Conservation (phyloP, 2,888 invertebrate species). For the Polyommatus icarus region DNA sequence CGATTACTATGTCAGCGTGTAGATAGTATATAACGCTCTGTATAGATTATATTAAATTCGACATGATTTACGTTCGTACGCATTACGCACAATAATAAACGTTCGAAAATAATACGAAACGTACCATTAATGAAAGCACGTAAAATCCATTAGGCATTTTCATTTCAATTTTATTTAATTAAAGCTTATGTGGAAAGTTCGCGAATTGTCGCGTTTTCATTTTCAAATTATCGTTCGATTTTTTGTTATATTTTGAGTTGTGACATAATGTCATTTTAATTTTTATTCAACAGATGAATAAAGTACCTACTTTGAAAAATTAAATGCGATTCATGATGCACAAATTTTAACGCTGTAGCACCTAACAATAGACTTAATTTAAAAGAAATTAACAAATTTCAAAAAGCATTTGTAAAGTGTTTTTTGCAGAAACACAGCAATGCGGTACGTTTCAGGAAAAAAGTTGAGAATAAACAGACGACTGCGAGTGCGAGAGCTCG, state of each 20-base stretch:
- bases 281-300: neutral
- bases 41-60: slow-evolving; percentile 60
- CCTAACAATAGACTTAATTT: slow-evolving; percentile 17
- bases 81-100: slow-evolving; percentile 74
- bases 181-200: slow-evolving; percentile 64
- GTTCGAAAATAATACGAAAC: slow-evolving; percentile 76
- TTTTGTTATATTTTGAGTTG: neutral
- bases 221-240: slow-evolving; percentile 31
- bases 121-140: slow-evolving; percentile 77
- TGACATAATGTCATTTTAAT: neutral
- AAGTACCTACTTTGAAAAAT: neutral
- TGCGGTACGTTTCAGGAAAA: slow-evolving; percentile 74
- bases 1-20: slow-evolving; percentile 16
- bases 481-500: slow-evolving; percentile 77
- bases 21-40: neutral
- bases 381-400: slow-evolving; percentile 27
- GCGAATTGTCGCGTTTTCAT: slow-evolving; percentile 30
- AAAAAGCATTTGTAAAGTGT: slow-evolving; percentile 70
- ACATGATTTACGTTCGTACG: slow-evolving; percentile 71
- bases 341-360: neutral
- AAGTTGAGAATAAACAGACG: slow-evolving; percentile 80
- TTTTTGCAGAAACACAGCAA: slow-evolving; percentile 78
- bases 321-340: neutral
- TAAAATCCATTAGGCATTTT: slow-evolving; percentile 79
- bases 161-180: slow-evolving; percentile 81